These are phyloP conservation scores for Drosophila paulistorum DNA, from an alignment of 1,140 invertebrate genomes.

Conservation along the genomic window DNA sequence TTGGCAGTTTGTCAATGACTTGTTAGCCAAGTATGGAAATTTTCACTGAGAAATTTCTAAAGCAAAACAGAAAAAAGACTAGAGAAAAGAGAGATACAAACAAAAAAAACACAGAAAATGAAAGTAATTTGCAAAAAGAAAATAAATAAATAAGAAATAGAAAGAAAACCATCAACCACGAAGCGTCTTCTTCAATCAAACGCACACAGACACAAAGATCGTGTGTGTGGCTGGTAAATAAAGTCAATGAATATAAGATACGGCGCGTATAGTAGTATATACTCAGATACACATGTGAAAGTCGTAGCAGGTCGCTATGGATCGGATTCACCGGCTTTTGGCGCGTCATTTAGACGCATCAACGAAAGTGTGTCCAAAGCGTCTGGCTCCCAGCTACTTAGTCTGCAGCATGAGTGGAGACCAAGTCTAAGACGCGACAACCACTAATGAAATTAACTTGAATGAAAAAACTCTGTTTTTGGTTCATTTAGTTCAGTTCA, in stretches of 20 bases:
- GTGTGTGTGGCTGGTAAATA: conserved; percentile 56
- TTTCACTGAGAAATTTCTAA: conserved; percentile 68
- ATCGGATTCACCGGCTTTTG: conserved; percentile 26
- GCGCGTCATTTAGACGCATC: conserved; percentile 6
- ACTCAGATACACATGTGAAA: conserved; percentile 51
- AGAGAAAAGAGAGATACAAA: conserved; percentile 28
- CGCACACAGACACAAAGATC: conserved; percentile 44
- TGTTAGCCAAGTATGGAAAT: conserved; percentile 60
- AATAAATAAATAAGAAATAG: neutral
- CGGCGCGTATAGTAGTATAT: neutral
- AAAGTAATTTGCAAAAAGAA: conserved; percentile 70
- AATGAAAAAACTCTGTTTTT: conserved; percentile 15
- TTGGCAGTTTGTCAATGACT: conserved; percentile 65
- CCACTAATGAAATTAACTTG: conserved; percentile 20
- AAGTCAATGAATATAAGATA: conserved; percentile 40
- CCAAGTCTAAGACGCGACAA: conserved; percentile 15
- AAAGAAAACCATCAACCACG: conserved; percentile 32
- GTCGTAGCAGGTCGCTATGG: conserved; percentile 44
- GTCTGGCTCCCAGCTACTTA: conserved; percentile 3
- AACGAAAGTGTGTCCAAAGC: conserved; percentile 61
- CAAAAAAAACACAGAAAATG: conserved; percentile 56
- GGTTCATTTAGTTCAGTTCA: conserved; percentile 3
- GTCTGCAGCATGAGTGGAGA: neutral
- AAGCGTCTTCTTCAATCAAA: conserved; percentile 67
- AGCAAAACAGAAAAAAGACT: conserved; percentile 45